These are phyloP conservation scores for Protodeltote pygarga DNA, from an alignment of 2,888 invertebrate genomes.

Conservation along the genomic window DNA sequence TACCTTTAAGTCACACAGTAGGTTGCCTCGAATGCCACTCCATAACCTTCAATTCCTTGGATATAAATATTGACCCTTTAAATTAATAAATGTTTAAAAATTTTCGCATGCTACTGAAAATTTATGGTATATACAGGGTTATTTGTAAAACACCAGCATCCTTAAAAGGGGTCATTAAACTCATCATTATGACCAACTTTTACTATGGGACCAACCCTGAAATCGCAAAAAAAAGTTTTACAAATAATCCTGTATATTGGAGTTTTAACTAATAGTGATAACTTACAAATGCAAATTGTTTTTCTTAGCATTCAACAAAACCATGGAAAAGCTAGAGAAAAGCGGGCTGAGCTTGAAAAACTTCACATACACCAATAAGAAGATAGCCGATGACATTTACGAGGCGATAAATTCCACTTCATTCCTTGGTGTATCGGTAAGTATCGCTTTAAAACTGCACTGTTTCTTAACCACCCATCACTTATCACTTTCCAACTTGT, in stretches of 20 bases:
- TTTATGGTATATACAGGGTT: too few species aligned
- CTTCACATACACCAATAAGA: conserved; percentile 98
- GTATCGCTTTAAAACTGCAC: conserved; percentile 65
- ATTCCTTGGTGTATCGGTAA: conserved; percentile 98
- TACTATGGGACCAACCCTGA: too few species aligned
- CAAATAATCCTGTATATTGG: too few species aligned
- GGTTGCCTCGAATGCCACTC: conserved; percentile 13
- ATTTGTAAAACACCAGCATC: too few species aligned
- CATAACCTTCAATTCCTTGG: conserved; percentile 17
- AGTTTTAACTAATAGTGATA: too few species aligned
- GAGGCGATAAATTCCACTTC: conserved; percentile 99
- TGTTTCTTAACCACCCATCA: conserved; percentile 16
- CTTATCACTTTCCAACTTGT: conserved; percentile 16
- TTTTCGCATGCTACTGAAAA: too few species aligned
- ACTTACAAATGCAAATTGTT: too few species aligned
- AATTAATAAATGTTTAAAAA: too few species aligned
- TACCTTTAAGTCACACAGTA: conserved; percentile 18
- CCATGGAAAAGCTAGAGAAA: conserved; percentile 94
- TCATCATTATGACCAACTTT: too few species aligned
- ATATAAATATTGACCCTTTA: conserved; percentile 19
- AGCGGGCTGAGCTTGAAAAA: conserved; percentile 95
- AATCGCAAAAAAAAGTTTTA: too few species aligned
- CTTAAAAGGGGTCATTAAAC: too few species aligned
- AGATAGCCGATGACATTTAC: conserved; percentile 98
- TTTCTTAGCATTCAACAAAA: conserved; percentile 96